These are phyloP conservation scores for Euspilapteryx auroguttella DNA, from an alignment of 2,888 invertebrate genomes.

Conservation along the genomic window DNA sequence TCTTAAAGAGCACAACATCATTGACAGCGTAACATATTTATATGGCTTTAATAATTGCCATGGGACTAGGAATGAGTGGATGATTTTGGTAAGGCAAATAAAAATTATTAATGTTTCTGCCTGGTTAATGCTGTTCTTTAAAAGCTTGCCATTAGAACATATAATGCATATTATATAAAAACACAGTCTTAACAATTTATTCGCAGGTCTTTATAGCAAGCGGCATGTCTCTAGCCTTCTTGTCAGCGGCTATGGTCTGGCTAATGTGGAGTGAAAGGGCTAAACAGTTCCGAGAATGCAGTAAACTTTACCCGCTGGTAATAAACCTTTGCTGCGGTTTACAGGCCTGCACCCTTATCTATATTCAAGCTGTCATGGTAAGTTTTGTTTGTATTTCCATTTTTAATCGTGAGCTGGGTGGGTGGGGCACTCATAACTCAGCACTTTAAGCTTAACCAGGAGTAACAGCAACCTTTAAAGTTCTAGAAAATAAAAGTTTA, in stretches of 20 bases:
- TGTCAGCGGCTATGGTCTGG: slow-evolving; percentile 30
- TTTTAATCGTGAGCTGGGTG: too few relatives aligned
- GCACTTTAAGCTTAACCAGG: too few relatives aligned
- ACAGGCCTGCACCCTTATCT: slow-evolving; percentile 62
- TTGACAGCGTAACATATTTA: slow-evolving; percentile 73
- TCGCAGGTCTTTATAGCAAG: slow-evolving; percentile 45
- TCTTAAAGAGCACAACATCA: slow-evolving; percentile 69
- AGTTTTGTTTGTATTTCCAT: slow-evolving; percentile 13
- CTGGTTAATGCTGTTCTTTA: too few relatives aligned
- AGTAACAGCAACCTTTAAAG: too few relatives aligned
- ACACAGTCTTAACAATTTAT: too few relatives aligned
- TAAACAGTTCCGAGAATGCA: slow-evolving; percentile 34
- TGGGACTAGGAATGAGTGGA: slow-evolving; percentile 46
- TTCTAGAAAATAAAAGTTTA: too few relatives aligned
- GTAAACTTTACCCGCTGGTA: slow-evolving; percentile 58
- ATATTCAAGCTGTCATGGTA: slow-evolving; percentile 69
- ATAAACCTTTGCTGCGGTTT: slow-evolving; percentile 66
- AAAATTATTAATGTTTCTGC: neutral
- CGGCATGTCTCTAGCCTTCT: slow-evolving; percentile 26
- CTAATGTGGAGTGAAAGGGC: slow-evolving; percentile 39
- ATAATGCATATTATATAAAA: too few relatives aligned
- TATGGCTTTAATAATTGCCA: slow-evolving; percentile 63
- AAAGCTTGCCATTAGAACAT: too few relatives aligned
- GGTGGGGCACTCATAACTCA: too few relatives aligned
- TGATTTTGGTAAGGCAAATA: slow-evolving; percentile 34